Evolutionary conservation across 2,888 invertebrate genomes (phyloP).

Genomic region (Scelioninae gen. 2): DNA sequence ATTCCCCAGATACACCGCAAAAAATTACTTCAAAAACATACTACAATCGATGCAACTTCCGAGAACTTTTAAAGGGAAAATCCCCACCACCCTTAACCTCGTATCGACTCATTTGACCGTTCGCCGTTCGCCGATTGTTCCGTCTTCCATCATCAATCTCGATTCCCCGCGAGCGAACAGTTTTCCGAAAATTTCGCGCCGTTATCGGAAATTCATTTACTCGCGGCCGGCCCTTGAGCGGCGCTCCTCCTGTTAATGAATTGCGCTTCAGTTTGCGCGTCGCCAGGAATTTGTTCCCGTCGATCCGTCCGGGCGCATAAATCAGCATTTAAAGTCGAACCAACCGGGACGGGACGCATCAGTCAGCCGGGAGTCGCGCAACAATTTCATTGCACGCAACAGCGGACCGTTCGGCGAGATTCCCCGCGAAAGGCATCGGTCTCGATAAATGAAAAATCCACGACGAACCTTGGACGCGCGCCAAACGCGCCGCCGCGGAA

Average conservation of each 20-base stretch:
- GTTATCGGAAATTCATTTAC: constrained; percentile 30
- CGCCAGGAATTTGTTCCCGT: constrained; percentile 31
- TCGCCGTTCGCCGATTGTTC: no score
- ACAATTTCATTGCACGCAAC: constrained; percentile 58
- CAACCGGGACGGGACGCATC: constrained; percentile 47
- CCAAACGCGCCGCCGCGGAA: constrained; percentile 41
- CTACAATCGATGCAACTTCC: no score
- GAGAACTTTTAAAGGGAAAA: no score
- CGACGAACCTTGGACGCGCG: constrained; percentile 50
- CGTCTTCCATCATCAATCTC: constrained; percentile 6
- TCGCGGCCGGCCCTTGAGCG: constrained; percentile 18
- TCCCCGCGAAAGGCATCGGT: constrained; percentile 49
- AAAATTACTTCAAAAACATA: no score
- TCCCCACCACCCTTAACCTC: no score
- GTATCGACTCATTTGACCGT: no score
- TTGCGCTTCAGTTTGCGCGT: constrained; percentile 40
- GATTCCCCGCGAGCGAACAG: background rate
- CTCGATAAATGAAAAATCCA: constrained; percentile 58
- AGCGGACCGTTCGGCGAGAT: constrained; percentile 47
- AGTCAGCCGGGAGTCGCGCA: constrained; percentile 46
- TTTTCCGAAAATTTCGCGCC: background rate
- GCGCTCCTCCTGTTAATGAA: constrained; percentile 40
- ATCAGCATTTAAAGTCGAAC: constrained; percentile 52
- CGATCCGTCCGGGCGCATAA: constrained; percentile 35
- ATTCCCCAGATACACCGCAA: no score